phyloP scores from a whole-genome alignment of 2,113 vertebrate species.

The Halichoeres trimaculatus region DNA sequence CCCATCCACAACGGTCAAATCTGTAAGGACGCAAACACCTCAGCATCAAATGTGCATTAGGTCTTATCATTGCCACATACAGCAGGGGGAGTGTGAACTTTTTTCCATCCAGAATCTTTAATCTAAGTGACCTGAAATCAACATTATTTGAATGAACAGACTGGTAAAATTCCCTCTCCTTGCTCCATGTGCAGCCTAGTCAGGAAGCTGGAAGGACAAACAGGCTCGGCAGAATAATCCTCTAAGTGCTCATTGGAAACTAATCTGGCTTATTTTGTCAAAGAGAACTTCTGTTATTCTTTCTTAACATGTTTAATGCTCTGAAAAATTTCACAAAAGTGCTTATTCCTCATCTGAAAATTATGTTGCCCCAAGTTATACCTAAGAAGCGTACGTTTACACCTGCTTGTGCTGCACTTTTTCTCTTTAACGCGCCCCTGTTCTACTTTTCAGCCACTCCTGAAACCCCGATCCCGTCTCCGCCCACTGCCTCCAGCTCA shows the following conservation, averaged over 20 bases:
- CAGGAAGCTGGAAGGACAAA: conserved; percentile 69
- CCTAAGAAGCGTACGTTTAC: conserved; percentile 36
- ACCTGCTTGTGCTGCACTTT: conserved; percentile 20
- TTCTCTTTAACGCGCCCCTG: conserved; percentile 20
- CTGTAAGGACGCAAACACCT: conserved; percentile 87
- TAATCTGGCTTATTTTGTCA: conserved; percentile 83
- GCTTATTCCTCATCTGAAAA: conserved; percentile 69
- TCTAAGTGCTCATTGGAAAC: conserved; percentile 69
- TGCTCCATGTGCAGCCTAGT: conserved; percentile 51
- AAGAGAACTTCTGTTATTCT: conserved; percentile 81
- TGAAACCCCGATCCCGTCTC: conserved; percentile 97
- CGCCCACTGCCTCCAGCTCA: conserved; percentile 90
- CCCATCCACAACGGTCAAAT: conserved; percentile 97
- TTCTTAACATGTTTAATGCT: conserved; percentile 77
- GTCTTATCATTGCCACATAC: not conserved
- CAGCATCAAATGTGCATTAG: too few species aligned
- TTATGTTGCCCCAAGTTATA: conserved; percentile 33
- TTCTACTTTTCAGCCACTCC: conserved; percentile 90
- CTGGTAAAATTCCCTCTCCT: not conserved
- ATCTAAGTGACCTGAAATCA: conserved; percentile 9
- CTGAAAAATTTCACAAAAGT: conserved; percentile 79
- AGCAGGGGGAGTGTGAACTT: not conserved
- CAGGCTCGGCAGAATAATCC: conserved; percentile 77
- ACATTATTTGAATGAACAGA: conserved; percentile 11
- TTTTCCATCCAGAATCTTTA: not conserved